phyloP scores from a whole-genome alignment of 53 echinoderm and acorn worm species.

The Crossaster papposus region DNA sequence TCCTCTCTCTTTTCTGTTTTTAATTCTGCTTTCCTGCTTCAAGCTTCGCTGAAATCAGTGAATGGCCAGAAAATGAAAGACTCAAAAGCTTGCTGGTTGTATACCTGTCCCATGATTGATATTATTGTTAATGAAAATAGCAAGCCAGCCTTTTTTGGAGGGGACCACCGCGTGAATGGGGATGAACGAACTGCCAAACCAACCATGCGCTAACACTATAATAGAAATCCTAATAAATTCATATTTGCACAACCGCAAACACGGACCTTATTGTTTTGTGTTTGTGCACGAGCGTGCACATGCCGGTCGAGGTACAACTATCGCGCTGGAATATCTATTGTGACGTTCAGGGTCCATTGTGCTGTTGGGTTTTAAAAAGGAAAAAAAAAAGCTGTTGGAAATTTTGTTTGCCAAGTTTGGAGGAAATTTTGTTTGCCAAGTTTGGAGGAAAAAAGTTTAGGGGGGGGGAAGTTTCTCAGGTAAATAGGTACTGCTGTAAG shows the following conservation, averaged over 20 bases:
- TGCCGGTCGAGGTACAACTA: neutral
- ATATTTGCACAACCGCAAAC: conserved; percentile 45
- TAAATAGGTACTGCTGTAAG: too few species aligned
- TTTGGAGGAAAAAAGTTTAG: neutral
- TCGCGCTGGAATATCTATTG: neutral
- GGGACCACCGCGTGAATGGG: neutral
- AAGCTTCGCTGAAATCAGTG: conserved; percentile 27
- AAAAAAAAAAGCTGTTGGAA: neutral
- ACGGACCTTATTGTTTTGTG: conserved; percentile 41
- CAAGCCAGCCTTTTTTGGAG: neutral
- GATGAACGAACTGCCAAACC: conserved; percentile 47
- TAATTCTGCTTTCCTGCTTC: conserved; percentile 19
- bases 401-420: neutral
- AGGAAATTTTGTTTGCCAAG: neutral
- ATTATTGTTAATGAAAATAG: conserved; percentile 4
- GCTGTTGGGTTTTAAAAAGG: neutral
- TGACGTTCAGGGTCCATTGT: neutral
- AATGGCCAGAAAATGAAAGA: conserved; percentile 8
- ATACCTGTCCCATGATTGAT: neutral
- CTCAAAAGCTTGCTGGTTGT: neutral
- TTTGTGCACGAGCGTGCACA: conserved; percentile 27
- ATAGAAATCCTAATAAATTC: conserved; percentile 39
- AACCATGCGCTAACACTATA: conserved; percentile 23
- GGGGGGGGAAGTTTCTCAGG: neutral
- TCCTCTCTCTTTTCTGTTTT: neutral